Base-by-base conservation (phyloP, 2,888 invertebrate species). In the Corbicula japonica region DNA sequence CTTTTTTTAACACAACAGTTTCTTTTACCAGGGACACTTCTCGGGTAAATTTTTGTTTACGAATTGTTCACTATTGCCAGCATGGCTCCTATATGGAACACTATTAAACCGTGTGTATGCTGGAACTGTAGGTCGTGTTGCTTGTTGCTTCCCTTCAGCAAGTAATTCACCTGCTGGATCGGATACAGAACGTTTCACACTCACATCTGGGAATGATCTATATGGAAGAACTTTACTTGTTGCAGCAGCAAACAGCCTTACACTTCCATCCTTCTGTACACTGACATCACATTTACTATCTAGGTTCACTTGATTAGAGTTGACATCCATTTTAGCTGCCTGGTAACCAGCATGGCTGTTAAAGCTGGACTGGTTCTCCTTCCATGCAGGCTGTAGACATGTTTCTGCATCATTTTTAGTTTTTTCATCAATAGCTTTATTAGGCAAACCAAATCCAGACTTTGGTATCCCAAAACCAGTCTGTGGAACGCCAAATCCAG, bases 211-310 rank as follows among this genome's bases (percentile, higher is more conserved):
- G 5, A 21, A 18, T 26, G 52, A 28, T 41, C 38, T 61, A 10
- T 2, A 28, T 0, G 28, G 26, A 10, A 15, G 8, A 18, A 41
- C 26, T 28, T 26, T 44, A 26, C 10, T 12, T 23, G 63, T 18
- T 1, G 44, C n/a, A 30, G 28, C 28, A 3, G 50, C 18, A 21
- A 61, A 61, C 23, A 71, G 48, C 21, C 26, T 46, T 8, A 48
- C 10, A 21, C 30, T n/a, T 12, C 58, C 69, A 26, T 58, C 34
- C 34, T 60, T 50, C 23, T 52, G 34, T 12, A 73, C 73, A 56
- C 60, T 65, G 21, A 73, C 44, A 28, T 73, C 73, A 65, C 73
- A 73, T 58, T 73, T 73, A 6, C 34, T 30, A 34, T 74, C 74
- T 12, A 68, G 41, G 52, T 71, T 58, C 30, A 28, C n/a, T n/a